Percentiles rank a stretch among this genome's conserved stretches.
Evolutionary conservation across 30 jellyfish, hydroid and myxozoan species (phyloP).

Genomic region (Phacellophora camtschatica): DNA sequence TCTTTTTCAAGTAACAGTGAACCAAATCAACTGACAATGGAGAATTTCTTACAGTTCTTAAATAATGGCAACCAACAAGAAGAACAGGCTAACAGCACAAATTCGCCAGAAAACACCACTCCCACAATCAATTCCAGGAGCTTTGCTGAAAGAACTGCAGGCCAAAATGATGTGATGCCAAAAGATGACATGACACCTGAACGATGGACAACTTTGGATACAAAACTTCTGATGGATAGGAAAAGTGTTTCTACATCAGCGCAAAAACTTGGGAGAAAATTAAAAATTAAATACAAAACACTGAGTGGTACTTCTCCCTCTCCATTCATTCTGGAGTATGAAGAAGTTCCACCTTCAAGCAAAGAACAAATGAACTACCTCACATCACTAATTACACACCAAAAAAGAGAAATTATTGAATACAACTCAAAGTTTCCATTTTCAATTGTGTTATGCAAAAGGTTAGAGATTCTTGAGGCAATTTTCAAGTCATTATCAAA

Average conservation of each 20-base stretch:
- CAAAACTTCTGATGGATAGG: slow-evolving; percentile 26
- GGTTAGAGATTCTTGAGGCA: slow-evolving; percentile 47
- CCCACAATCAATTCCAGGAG: neutral
- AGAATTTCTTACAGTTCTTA: slow-evolving; percentile 27
- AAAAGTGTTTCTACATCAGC: neutral
- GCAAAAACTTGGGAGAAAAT: neutral
- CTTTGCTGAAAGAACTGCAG: neutral
- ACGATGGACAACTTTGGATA: slow-evolving; percentile 19
- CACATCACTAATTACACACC: slow-evolving; percentile 4
- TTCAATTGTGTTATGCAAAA: slow-evolving; percentile 53
- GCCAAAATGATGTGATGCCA: neutral
- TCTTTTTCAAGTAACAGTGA: neutral
- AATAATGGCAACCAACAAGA: neutral
- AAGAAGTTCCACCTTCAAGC: slow-evolving; percentile 51
- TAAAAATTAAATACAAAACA: neutral
- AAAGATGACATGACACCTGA: neutral
- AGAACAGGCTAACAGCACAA: neutral
- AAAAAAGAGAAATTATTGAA: slow-evolving; percentile 14
- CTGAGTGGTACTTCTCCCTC: too few relatives aligned
- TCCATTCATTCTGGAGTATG: slow-evolving; percentile 67
- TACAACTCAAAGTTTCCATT: slow-evolving; percentile 58
- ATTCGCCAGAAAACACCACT: neutral
- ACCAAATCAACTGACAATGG: slow-evolving; percentile 39
- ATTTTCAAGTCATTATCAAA: slow-evolving; percentile 39
- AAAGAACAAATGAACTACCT: slow-evolving; percentile 35